phyloP scores from a whole-genome alignment of 2,113 vertebrate genomes.

The Cyanoramphus novaezelandiae region DNA sequence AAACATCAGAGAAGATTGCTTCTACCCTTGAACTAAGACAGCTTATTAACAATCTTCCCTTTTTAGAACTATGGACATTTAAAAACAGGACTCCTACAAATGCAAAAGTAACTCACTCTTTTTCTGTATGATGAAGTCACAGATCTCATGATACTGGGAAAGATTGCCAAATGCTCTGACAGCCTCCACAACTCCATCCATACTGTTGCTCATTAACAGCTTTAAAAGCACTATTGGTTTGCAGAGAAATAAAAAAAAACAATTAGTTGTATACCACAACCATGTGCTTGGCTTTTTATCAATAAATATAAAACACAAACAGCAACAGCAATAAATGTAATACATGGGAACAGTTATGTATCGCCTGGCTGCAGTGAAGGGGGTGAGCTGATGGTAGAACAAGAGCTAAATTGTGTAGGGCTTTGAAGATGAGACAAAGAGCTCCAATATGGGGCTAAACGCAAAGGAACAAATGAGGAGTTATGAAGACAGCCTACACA shows the following conservation, averaged over 20 bases:
- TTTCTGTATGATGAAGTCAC: constrained; percentile 81
- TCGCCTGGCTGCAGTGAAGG: not conserved
- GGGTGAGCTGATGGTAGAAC: not conserved
- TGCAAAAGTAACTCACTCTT: constrained; percentile 74
- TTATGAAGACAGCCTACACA: not conserved
- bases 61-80: not conserved
- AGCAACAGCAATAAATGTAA: not conserved
- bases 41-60: constrained; percentile 1
- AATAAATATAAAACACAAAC: not conserved
- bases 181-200: constrained; percentile 84
- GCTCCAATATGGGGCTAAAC: not conserved
- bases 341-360: not conserved
- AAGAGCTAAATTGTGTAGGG: not conserved
- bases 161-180: constrained; percentile 86
- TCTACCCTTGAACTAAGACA: constrained; percentile 4
- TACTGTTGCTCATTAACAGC: constrained; percentile 78
- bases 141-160: constrained; percentile 79
- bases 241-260: constrained; percentile 22
- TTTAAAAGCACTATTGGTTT: constrained; percentile 78
- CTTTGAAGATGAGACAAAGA: constrained; percentile 13
- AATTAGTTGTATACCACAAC: not conserved
- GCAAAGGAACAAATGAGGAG: not conserved
- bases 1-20: not conserved
- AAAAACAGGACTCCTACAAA: constrained; percentile 5
- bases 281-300: not conserved